Conservation (phyloP, 92 coral and sea anemone species). For the Anthopleura xanthogrammica region DNA sequence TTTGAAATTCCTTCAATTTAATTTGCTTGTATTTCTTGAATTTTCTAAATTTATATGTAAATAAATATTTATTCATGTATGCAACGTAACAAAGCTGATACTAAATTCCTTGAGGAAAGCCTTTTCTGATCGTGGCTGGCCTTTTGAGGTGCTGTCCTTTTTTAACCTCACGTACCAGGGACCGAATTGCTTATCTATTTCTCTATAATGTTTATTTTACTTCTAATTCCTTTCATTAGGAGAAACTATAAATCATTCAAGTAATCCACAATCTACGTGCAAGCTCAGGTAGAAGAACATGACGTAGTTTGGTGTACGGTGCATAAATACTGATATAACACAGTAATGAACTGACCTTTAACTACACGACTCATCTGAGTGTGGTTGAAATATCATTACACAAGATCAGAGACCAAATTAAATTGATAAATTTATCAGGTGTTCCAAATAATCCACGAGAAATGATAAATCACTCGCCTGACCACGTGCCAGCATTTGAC, state of each 20-base stretch:
- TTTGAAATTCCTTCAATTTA: no score
- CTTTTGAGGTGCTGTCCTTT: background rate
- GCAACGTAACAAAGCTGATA: no score
- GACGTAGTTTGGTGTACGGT: background rate
- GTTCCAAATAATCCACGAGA: background rate
- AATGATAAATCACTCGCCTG: background rate
- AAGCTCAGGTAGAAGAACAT: background rate
- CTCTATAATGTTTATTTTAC: background rate
- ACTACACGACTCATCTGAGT: background rate
- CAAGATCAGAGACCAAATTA: background rate
- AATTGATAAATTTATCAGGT: background rate
- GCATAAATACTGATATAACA: background rate
- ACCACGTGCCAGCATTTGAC: background rate
- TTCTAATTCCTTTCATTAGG: background rate
- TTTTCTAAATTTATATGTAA: no score
- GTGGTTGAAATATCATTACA: conserved; percentile 3
- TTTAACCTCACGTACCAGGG: background rate
- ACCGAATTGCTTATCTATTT: background rate
- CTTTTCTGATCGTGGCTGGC: background rate
- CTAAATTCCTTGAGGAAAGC: no score
- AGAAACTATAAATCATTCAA: background rate
- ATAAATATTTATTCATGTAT: no score
- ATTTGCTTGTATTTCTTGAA: no score
- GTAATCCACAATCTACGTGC: background rate
- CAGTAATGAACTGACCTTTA: conserved; percentile 1